These are phyloP conservation scores for Struthio camelus DNA, from an alignment of 2,113 vertebrate species.

Conservation along the genomic window DNA sequence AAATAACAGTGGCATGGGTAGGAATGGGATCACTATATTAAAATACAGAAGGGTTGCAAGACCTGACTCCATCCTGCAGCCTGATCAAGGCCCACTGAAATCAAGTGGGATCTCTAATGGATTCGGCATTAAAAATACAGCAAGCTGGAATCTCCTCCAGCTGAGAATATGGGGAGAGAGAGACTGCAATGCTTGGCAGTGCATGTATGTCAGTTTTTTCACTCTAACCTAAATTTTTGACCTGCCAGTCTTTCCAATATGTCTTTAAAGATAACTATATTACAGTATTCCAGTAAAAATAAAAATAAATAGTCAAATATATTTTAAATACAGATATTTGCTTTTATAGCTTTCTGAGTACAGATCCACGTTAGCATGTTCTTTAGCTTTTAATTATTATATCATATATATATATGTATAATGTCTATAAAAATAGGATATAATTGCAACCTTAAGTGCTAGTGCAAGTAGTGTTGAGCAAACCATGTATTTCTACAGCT, in stretches of 20 bases:
- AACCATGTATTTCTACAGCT: not conserved
- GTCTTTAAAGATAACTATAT: not conserved
- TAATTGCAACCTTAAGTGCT: not conserved
- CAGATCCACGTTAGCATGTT: conserved; percentile 34
- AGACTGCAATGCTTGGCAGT: conserved; percentile 26
- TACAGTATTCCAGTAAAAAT: not conserved
- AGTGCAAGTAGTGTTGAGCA: conserved; percentile 33
- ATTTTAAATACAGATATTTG: not conserved
- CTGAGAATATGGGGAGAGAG: conserved; percentile 34
- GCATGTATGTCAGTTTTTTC: not conserved
- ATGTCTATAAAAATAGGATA: not conserved
- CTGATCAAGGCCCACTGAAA: conserved; percentile 35
- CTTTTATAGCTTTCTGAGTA: conserved; percentile 8
- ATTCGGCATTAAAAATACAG: conserved; percentile 43
- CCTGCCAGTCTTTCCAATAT: not conserved
- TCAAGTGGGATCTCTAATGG: conserved; percentile 43
- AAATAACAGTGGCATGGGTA: not conserved
- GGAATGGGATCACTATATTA: not conserved
- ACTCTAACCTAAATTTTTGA: not conserved
- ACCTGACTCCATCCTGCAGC: not conserved
- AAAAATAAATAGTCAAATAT: conserved; percentile 38
- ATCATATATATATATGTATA: not conserved
- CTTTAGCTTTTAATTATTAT: conserved; percentile 19
- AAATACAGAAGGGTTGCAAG: conserved; percentile 14
- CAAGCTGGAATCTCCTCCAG: conserved; percentile 30